Conservation (phyloP, 2,113 vertebrate genomes). For the Onychorhynchus coronatus region DNA sequence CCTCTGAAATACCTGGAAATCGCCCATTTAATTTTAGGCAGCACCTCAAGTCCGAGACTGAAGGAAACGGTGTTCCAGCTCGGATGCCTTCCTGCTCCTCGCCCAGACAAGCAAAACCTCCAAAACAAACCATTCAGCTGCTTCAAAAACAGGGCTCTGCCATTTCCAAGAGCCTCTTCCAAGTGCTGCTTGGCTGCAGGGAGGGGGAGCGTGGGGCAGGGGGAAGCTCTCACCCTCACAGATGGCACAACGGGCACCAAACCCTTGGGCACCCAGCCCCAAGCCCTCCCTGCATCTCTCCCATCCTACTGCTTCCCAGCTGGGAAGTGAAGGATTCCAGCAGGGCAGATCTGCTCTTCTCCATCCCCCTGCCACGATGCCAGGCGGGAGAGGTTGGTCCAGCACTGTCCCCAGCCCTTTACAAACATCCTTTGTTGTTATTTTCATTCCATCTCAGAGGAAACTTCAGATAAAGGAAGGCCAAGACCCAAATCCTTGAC, state of each 20-base stretch:
- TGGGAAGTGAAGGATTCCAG: not conserved
- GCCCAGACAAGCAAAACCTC: not conserved
- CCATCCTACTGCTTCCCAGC: not conserved
- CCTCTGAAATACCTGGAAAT: not conserved
- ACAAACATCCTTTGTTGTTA: not conserved
- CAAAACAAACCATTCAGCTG: not conserved
- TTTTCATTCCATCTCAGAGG: not conserved
- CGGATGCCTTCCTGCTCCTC: not conserved
- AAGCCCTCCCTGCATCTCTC: not conserved
- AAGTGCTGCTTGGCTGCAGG: not conserved
- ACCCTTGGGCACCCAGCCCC: not conserved
- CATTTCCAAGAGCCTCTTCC: not conserved
- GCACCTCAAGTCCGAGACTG: not conserved
- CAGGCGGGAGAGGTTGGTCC: not conserved
- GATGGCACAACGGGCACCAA: too few species aligned
- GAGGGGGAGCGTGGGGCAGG: fast-evolving
- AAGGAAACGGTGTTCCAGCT: not conserved
- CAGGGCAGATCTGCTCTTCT: not conserved
- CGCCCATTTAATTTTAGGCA: not conserved
- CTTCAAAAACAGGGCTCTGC: not conserved
- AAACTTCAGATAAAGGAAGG: not conserved
- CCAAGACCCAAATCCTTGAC: not conserved
- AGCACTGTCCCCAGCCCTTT: not conserved
- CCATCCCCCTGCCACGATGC: not conserved
- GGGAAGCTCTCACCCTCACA: not conserved